Percentiles rank a stretch among this genome's conserved stretches.
Conservation (phyloP, 2,113 vertebrate genomes). For the Procavia capensis region DNA sequence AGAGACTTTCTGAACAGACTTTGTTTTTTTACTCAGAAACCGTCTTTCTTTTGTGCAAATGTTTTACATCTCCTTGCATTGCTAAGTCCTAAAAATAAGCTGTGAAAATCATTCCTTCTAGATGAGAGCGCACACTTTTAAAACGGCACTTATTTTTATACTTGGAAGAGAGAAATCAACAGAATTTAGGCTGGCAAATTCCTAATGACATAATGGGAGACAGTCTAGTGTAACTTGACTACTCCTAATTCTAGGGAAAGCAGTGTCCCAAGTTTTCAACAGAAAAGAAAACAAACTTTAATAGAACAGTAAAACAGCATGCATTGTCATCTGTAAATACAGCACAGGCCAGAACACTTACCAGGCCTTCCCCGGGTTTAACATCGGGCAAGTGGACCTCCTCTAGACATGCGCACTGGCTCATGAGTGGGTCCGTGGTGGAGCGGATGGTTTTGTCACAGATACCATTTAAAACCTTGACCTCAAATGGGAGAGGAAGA, state of each 20-base stretch:
- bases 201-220: background rate
- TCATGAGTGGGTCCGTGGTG: conserved; percentile 91
- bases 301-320: background rate
- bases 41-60: conserved; percentile 44
- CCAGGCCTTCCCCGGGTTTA: conserved; percentile 95
- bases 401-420: conserved; percentile 91
- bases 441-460: conserved; percentile 93
- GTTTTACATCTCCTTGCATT: background rate
- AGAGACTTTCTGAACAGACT: background rate
- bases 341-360: conserved; percentile 83
- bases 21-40: background rate
- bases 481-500: conserved; percentile 85
- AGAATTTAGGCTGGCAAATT: conserved; percentile 27
- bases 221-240: background rate
- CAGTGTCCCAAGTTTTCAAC: no score
- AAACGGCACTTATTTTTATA: conserved; percentile 49
- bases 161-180: conserved; percentile 17
- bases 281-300: background rate
- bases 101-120: background rate
- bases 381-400: conserved; percentile 93
- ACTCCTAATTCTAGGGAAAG: background rate
- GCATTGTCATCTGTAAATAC: background rate
- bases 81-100: conserved; percentile 46
- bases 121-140: background rate
- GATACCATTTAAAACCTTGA: conserved; percentile 93